Evolutionary conservation across 2,113 vertebrate genomes (phyloP).

Genomic region (Amphiprion ocellaris): DNA sequence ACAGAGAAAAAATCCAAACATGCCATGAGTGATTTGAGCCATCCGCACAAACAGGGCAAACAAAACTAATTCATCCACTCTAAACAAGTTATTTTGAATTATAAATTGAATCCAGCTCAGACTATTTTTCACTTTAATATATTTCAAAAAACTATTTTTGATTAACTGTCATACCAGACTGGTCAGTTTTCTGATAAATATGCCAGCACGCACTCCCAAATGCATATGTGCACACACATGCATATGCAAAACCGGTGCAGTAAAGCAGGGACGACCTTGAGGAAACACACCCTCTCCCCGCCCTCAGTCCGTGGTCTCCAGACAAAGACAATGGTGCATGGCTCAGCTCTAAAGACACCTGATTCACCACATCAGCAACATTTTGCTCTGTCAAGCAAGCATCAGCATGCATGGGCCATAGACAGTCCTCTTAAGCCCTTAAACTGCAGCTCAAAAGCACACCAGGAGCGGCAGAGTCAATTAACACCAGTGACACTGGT

Average conservation of each 20-base stretch:
- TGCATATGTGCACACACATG: slow-evolving; percentile 8
- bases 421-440: not conserved
- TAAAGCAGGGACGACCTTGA: slow-evolving; percentile 72
- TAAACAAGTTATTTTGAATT: too few relatives aligned
- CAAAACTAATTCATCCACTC: too few relatives aligned
- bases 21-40: too few relatives aligned
- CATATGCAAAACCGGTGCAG: slow-evolving; percentile 43
- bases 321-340: slow-evolving; percentile 76
- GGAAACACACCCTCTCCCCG: slow-evolving; percentile 47
- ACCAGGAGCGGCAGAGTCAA: slow-evolving; percentile 50
- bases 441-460: slow-evolving; percentile 33
- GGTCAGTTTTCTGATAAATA: not conserved
- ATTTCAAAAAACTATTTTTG: not conserved
- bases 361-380: slow-evolving; percentile 71
- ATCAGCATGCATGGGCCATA: not conserved
- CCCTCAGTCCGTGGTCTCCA: slow-evolving; percentile 55
- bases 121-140: too few relatives aligned
- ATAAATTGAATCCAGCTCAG: too few relatives aligned
- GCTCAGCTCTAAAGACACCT: slow-evolving; percentile 59
- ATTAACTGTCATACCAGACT: not conserved
- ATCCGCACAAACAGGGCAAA: not conserved
- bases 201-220: not conserved
- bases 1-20: too few relatives aligned
- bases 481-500: slow-evolving; percentile 49
- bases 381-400: slow-evolving; percentile 28